Base-by-base conservation (phyloP, 2,113 vertebrate species). In the Pimephales promelas region DNA sequence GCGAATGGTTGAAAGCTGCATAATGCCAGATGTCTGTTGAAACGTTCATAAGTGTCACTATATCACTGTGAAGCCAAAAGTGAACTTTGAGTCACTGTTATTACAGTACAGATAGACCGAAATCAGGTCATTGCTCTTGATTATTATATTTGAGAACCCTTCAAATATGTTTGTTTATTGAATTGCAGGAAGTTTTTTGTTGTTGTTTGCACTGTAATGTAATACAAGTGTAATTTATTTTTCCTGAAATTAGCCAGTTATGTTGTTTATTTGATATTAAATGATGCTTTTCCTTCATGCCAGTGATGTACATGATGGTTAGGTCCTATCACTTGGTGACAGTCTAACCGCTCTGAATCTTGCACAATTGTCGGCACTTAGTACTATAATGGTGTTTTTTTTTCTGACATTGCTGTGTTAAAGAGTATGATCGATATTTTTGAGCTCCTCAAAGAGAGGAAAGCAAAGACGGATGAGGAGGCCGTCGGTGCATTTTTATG, bases 11-110 rank as follows among this genome's bases (percentile, higher is more conserved):
- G 56, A 56, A 78, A 62, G 13, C 24, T n/a, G 61, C 13, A 70
- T 52, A 76, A 47, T 59, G 43, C 40, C 80, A 49, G 20, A 61
- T 47, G 47, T 54, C 24, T 22, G 4, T 40, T 16, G 14, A 70
- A 31, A 28, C 43, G 47, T 85, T 52, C 36, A 66, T 78, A 82
- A 68, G 18, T 66, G 59, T 87, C 57, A 75, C 78, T 62, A 77
- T 61, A 79, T 90, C 91, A 92, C 91, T 93, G 93, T 93, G 91
- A 93, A 82, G 88, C 86, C 86, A 87, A 83, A 91, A 86, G 75
- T 84, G 56, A 84, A 87, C 76, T 72, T 77, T 72, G 64, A 76
- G 78, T 81, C 87, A 49, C 81, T 72, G 20, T n/a, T 70, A 71
- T 22, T 56, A 26, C 81, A 80, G 36, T 56, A 26, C 81, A 80